Evolutionary conservation across 2,797 vertebrate genomes (phyloP).

Genomic region (Lutjanus campechanus): DNA sequence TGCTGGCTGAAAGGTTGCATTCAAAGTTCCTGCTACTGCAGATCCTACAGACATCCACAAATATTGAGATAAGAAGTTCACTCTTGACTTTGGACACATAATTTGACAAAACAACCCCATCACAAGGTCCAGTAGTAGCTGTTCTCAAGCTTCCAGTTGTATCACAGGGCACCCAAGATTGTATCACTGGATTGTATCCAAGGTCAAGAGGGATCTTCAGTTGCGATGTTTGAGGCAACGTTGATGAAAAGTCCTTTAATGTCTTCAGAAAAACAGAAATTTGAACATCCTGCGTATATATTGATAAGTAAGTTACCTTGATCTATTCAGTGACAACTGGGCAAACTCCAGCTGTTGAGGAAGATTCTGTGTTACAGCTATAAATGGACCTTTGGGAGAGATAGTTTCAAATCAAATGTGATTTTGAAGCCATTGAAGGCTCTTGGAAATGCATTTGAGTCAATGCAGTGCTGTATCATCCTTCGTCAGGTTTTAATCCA

Average conservation of each 20-base stretch:
- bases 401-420: constrained; percentile 9
- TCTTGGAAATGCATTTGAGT: neutral
- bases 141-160: neutral
- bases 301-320: no score
- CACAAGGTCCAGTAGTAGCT: no score
- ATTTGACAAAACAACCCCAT: no score
- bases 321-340: neutral
- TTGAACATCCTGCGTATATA: neutral
- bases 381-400: neutral
- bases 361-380: neutral
- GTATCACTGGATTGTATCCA: neutral
- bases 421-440: constrained; percentile 12
- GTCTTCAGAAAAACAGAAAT: neutral
- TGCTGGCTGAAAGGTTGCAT: neutral
- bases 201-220: neutral
- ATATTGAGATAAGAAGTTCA: neutral
- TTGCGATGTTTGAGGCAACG: neutral
- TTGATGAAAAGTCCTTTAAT: neutral
- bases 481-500: constrained; percentile 52
- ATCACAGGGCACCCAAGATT: neutral
- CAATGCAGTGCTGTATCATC: constrained; percentile 23
- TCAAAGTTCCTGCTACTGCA: neutral
- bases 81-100: no score
- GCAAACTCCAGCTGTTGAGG: neutral
- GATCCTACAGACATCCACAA: neutral